Percentiles rank a stretch among this genome's conserved stretches.
Conservation (phyloP, 2,797 vertebrate genomes). For the Coilia nasus region DNA sequence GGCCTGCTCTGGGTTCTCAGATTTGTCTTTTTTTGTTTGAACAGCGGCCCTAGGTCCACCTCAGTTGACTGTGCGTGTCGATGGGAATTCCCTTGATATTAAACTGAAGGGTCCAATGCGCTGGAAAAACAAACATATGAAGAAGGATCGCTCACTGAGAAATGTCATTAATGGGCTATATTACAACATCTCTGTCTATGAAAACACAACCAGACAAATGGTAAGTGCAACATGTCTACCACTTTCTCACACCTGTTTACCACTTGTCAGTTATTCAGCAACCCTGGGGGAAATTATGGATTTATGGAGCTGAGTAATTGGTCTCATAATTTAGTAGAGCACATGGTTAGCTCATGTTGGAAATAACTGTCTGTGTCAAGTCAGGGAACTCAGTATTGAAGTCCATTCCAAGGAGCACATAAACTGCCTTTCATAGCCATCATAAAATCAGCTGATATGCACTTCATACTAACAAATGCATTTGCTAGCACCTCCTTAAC, state of each 20-base stretch:
- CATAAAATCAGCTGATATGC: neutral
- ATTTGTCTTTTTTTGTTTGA: neutral
- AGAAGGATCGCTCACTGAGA: conserved; percentile 57
- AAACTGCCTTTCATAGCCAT: neutral
- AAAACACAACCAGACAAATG: too few relatives aligned
- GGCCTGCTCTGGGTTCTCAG: neutral
- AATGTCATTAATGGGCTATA: conserved; percentile 62
- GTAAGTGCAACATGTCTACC: too few relatives aligned
- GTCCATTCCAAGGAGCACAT: neutral
- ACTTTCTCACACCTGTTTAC: neutral
- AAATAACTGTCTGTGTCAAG: too few relatives aligned
- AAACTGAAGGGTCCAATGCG: conserved; percentile 70
- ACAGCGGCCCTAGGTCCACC: conserved; percentile 73
- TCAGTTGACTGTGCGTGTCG: conserved; percentile 57
- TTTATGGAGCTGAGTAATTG: too few relatives aligned
- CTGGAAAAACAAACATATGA: conserved; percentile 56
- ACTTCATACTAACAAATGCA: neutral
- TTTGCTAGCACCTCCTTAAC: neutral
- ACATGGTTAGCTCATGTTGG: neutral
- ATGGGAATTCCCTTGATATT: conserved; percentile 58
- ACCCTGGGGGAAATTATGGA: neutral
- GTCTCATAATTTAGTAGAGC: neutral
- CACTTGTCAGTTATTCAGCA: neutral
- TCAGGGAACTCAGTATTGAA: neutral
- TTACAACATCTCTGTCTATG: conserved; percentile 66